These are phyloP conservation scores for Pharmacophagus antenor DNA, from an alignment of 2,888 invertebrate genomes.

Conservation along the genomic window DNA sequence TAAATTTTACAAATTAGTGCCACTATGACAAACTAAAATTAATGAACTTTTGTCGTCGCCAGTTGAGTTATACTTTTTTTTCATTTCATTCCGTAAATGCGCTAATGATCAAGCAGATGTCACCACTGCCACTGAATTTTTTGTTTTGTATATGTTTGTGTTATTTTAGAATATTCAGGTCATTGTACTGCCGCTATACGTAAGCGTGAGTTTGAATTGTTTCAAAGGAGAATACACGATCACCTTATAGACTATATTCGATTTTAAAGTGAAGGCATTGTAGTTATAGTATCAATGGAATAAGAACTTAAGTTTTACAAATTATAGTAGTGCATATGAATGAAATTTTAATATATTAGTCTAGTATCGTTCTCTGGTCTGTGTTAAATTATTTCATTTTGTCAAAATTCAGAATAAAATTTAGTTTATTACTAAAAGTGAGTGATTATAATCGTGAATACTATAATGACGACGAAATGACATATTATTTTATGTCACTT, in stretches of 20 bases:
- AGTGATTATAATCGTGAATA: background rate
- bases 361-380: no score
- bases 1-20: slow-evolving; percentile 77
- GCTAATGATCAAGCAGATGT: slow-evolving; percentile 72
- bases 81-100: slow-evolving; percentile 50
- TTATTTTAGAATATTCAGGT: slow-evolving; percentile 35
- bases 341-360: no score
- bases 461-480: background rate
- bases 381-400: no score
- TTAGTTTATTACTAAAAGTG: background rate
- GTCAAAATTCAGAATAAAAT: background rate
- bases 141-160: slow-evolving; percentile 19
- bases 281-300: no score
- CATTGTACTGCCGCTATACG: slow-evolving; percentile 39
- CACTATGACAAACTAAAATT: slow-evolving; percentile 76
- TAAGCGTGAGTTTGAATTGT: slow-evolving; percentile 19
- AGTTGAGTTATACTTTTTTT: slow-evolving; percentile 53
- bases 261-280: slow-evolving; percentile 20
- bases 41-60: slow-evolving; percentile 59
- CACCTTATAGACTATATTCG: slow-evolving; percentile 22
- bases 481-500: background rate
- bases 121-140: slow-evolving; percentile 50
- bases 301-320: no score
- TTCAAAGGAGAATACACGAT: slow-evolving; percentile 21
- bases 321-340: no score